Evolutionary conservation across 2,797 vertebrate genomes (phyloP).

Genomic region (Xiphophorus birchmanni): DNA sequence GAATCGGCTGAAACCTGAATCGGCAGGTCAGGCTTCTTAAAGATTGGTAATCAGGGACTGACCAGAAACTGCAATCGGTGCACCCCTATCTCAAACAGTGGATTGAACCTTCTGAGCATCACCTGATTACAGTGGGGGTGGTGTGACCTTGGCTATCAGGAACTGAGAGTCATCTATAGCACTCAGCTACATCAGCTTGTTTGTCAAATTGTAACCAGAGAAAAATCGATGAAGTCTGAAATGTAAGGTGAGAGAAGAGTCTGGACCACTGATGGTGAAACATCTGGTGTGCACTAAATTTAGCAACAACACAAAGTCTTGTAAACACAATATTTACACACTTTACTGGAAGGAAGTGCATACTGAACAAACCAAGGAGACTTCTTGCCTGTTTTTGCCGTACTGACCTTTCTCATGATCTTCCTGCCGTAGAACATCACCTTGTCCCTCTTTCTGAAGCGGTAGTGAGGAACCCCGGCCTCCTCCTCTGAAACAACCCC

Average conservation of each 20-base stretch:
- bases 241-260: background rate
- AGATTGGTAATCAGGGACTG: too few species aligned
- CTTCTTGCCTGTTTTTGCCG: background rate
- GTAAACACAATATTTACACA: background rate
- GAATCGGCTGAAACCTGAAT: too few species aligned
- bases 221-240: background rate
- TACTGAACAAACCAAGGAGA: background rate
- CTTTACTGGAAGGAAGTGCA: background rate
- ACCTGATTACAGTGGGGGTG: background rate
- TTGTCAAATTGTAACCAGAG: background rate
- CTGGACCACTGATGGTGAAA: background rate
- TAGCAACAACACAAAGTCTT: background rate
- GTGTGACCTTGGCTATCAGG: background rate
- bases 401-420: conserved; percentile 92
- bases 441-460: conserved; percentile 93
- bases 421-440: conserved; percentile 95
- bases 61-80: too few species aligned
- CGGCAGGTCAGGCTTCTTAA: too few species aligned
- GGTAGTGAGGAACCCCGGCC: conserved; percentile 85
- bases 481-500: conserved; percentile 77
- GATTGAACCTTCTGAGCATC: background rate
- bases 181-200: background rate
- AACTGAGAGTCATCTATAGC: background rate
- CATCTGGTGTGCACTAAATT: background rate
- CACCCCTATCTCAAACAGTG: background rate